Base-by-base conservation (phyloP, 2,888 invertebrate species). In the Limnephilus marmoratus region DNA sequence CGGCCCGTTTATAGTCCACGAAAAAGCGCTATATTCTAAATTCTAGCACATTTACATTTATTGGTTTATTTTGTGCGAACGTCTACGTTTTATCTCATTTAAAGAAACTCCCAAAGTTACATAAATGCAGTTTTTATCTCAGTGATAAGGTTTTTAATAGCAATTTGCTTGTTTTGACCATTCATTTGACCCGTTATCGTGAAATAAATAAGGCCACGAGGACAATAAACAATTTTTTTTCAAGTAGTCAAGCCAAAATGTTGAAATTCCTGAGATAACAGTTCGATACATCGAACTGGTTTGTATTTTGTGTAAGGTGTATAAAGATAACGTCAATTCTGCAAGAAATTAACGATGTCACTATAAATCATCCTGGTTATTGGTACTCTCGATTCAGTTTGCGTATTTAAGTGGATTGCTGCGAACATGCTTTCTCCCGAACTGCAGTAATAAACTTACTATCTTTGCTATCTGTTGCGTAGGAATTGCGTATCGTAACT, bases 271-370 rank as follows among this genome's bases (percentile, higher is more conserved):
- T 24, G 68, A 68, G 24, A 68, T 68, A 68, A 68, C 24, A 24
- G 68, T n/a, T 24, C 68, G n/a, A 9, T 24, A 68, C 24, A 68
- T 68, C 24, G 68, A 68, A 68, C 68, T 68, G 68, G 68, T 68
- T 68, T 68, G 68, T 68, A 68, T 13, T 82, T 82, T 82, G 29
- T 82, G 12, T 82, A 15, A 34, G 82, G 31, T 4, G 34, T 82
- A 82, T 15, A 82, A 85, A 85, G 85, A 85, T 85, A 85, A 85
- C 41, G 85, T 41, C n/a, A 85, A 45, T 85, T 85, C n/a, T 34
- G n/a, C 85, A 29, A 34, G 82, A 82, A 82, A 24, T 41, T 85
- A 85, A 41, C n/a, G 85, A 85, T 85, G 85, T 41, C n/a, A 41
- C 45, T 41, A 85, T 85, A 85, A 85, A 85, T 85, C 85, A 85